Percentiles rank a stretch among this genome's conserved stretches.
Evolutionary conservation across 2,888 invertebrate species (phyloP).

Genomic region (Stenodema calcarata): DNA sequence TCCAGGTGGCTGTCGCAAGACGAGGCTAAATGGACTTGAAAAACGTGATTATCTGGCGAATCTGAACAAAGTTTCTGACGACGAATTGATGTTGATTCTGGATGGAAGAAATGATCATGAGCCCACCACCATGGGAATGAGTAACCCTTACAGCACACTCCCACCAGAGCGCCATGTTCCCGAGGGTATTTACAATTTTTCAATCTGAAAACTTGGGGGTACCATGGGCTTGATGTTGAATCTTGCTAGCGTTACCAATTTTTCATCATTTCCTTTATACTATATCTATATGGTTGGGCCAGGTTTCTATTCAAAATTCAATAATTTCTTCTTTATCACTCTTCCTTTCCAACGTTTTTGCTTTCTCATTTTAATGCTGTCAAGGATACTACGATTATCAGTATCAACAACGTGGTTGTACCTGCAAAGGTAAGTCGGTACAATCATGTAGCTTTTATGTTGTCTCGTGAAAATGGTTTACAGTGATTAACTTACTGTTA

Average conservation of each 20-base stretch:
- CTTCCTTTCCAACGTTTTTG: too few relatives aligned
- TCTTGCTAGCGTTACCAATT: too few relatives aligned
- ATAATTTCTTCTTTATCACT: too few relatives aligned
- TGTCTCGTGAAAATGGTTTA: too few relatives aligned
- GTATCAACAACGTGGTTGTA: not conserved
- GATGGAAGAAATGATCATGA: not conserved
- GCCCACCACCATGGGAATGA: not conserved
- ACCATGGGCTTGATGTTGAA: too few relatives aligned
- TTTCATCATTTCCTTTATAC: too few relatives aligned
- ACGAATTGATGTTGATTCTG: conserved; percentile 33
- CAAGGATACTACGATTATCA: conserved; percentile 13
- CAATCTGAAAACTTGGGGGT: too few relatives aligned
- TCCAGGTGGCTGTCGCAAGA: not conserved
- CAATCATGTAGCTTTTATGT: too few relatives aligned
- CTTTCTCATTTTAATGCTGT: not conserved
- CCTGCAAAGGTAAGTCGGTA: not conserved
- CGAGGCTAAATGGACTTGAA: not conserved
- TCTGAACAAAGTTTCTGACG: not conserved
- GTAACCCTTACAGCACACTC: not conserved
- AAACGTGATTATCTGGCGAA: not conserved
- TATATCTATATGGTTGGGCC: too few relatives aligned
- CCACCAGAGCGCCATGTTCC: not conserved
- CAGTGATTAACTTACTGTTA: too few relatives aligned
- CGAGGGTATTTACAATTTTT: not conserved
- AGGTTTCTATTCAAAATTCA: too few relatives aligned